These are phyloP conservation scores for Perca fluviatilis DNA, from an alignment of 2,113 vertebrate species.

Conservation along the genomic window DNA sequence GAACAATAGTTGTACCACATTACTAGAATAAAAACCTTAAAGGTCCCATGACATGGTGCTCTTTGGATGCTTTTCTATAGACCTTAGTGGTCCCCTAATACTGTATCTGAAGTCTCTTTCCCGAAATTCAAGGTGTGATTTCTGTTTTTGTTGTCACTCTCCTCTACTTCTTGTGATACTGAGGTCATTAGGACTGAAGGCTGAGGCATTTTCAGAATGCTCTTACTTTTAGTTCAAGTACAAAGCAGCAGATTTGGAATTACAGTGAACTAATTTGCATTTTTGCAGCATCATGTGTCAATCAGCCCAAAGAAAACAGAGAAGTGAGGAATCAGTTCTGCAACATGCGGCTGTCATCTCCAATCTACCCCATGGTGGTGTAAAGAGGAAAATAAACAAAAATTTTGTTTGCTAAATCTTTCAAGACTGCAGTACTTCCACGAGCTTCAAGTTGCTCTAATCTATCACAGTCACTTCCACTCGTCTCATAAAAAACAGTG, in stretches of 20 bases:
- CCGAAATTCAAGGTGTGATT: too few relatives aligned
- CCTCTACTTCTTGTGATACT: too few relatives aligned
- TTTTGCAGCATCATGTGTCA: conserved; percentile 53
- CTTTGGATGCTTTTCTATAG: too few relatives aligned
- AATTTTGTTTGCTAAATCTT: conserved; percentile 43
- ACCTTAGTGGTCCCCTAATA: too few relatives aligned
- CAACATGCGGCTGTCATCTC: conserved; percentile 49
- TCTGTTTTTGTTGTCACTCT: too few relatives aligned
- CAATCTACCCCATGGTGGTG: conserved; percentile 62
- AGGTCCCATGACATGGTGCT: too few relatives aligned
- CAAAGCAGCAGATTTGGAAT: conserved; percentile 40
- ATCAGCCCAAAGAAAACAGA: conserved; percentile 48
- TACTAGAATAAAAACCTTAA: not conserved
- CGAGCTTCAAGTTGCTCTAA: conserved; percentile 27
- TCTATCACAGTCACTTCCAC: conserved; percentile 38
- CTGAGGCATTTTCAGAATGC: not conserved
- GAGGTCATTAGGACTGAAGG: not conserved
- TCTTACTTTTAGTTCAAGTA: conserved; percentile 35
- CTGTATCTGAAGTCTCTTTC: too few relatives aligned
- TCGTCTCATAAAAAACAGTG: not conserved
- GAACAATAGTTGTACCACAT: conserved; percentile 2
- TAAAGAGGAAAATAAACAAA: conserved; percentile 42
- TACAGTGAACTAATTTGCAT: conserved; percentile 52
- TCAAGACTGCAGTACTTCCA: conserved; percentile 18
- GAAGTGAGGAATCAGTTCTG: conserved; percentile 62